Base-by-base conservation (phyloP, 2,888 invertebrate species). In the Hoplodrina blanda region DNA sequence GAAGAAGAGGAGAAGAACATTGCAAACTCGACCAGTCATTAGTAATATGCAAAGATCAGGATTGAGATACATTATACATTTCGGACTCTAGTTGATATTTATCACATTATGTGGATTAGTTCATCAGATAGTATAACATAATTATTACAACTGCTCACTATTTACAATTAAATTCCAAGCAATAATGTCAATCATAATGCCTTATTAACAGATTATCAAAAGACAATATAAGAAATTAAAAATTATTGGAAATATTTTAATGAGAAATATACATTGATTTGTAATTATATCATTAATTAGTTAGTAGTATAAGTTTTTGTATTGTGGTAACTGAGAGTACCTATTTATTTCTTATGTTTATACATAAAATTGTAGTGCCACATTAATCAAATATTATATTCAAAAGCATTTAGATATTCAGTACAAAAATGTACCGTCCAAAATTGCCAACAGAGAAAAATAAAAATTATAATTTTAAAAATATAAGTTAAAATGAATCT, bases 401-500 rank as follows among this genome's bases (percentile, higher is more conserved):
- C 15, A 50, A 54, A 63, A 80, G 33, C 19, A 19, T 69, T 76
- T 79, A 67, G 68, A 67, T 66, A 37, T 69, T 65, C 74, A 82
- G 88, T 90, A 90, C 88, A 90, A 92, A 88, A 80, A 66, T 81
- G 79, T 60, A 82, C 92, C 92, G 93, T 93, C 93, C 93, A 91
- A 83, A 87, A 80, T 72, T 74, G 62, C 55, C 57, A 76, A 69
- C n/a, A 68, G 59, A 81, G 4, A 25, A 64, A 72, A 55, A 62
- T 7, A 67, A 72, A 76, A 76, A 75, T 57, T 70, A 72, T 73
- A 69, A 76, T 71, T 70, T 74, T 75, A 70, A 49, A 73, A 78
- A 78, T 75, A 68, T 65, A 71, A 76, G 79, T 69, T 63, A 75
- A 78, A 86, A 86, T 78, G 89, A 93, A 92, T 92, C 89, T 93